Evolutionary conservation across 2,888 invertebrate species (phyloP).

Genomic region (Tinea pellionella): DNA sequence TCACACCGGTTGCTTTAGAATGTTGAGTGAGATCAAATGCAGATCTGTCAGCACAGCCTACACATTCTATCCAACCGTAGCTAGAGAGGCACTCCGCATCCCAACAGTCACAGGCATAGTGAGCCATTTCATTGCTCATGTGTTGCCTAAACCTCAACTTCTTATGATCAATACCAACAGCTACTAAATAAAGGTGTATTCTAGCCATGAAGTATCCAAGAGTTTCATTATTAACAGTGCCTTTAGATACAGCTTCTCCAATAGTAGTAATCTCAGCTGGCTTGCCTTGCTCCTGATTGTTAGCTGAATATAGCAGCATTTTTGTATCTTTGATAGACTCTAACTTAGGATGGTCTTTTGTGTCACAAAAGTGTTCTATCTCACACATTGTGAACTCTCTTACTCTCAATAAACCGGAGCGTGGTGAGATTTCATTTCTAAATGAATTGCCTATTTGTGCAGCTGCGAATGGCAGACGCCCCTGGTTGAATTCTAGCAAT

Average conservation of each 20-base stretch:
- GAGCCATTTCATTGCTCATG: conserved; percentile 99
- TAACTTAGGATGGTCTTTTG: conserved; percentile 94
- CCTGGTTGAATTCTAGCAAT: conserved; percentile 96
- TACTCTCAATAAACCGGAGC: conserved; percentile 94
- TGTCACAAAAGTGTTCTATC: conserved; percentile 99
- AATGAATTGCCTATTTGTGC: conserved; percentile 99
- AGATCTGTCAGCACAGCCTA: conserved; percentile 98
- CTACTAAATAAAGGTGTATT: conserved; percentile 88
- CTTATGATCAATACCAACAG: conserved; percentile 87
- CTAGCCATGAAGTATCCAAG: conserved; percentile 98
- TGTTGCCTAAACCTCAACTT: conserved; percentile 96
- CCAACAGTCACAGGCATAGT: conserved; percentile 99
- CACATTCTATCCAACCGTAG: conserved; percentile 99
- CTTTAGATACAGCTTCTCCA: conserved; percentile 88
- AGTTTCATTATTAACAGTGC: conserved; percentile 95
- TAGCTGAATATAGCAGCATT: conserved; percentile 91
- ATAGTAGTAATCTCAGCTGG: conserved; percentile 81
- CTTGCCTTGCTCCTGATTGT: conserved; percentile 97
- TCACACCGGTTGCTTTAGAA: conserved; percentile 90
- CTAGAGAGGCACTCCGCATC: conserved; percentile 98
- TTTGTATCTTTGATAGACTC: conserved; percentile 77
- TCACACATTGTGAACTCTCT: conserved; percentile 99
- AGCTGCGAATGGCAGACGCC: conserved; percentile 95
- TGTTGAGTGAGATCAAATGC: conserved; percentile 98
- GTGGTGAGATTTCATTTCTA: conserved; percentile 98